Percentiles rank a stretch among this genome's conserved stretches.
phyloP scores from a whole-genome alignment of 2,113 vertebrate genomes.

The Bostrychus sinensis region DNA sequence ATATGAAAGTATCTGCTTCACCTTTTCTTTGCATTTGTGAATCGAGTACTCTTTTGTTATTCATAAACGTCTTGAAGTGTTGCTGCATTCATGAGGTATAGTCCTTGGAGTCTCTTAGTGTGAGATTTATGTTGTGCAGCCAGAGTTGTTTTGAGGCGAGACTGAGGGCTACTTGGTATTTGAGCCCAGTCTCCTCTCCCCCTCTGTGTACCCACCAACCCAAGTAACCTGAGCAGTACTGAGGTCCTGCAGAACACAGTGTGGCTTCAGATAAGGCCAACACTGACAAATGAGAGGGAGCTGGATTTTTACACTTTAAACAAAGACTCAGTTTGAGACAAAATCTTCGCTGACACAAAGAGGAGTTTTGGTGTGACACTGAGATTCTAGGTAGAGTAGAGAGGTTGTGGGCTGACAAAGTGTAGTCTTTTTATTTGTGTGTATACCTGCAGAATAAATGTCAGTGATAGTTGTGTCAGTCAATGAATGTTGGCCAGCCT shows the following conservation, averaged over 20 bases:
- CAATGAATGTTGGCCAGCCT: too few species aligned
- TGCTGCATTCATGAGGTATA: neutral
- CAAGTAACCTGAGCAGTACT: constrained; percentile 65
- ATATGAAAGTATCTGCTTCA: neutral
- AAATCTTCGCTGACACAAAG: constrained; percentile 44
- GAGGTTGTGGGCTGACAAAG: too few species aligned
- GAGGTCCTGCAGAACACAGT: constrained; percentile 63
- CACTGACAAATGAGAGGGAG: constrained; percentile 66
- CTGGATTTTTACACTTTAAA: constrained; percentile 54
- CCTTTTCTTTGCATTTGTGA: neutral
- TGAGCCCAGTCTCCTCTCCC: constrained; percentile 30
- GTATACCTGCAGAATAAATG: too few species aligned
- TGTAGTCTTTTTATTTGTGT: too few species aligned
- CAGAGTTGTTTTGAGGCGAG: constrained; percentile 8
- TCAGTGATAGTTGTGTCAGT: too few species aligned
- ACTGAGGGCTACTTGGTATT: constrained; percentile 29
- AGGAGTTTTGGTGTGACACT: neutral
- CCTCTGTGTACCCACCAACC: constrained; percentile 7
- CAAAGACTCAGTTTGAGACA: constrained; percentile 30
- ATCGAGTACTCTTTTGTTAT: neutral
- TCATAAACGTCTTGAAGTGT: neutral
- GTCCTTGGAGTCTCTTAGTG: constrained; percentile 28
- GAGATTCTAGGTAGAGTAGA: constrained; percentile 11
- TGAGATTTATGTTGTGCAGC: constrained; percentile 38
- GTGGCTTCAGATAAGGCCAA: constrained; percentile 68